Percentiles rank a stretch among this genome's conserved stretches.
Conservation (phyloP, 2,888 invertebrate species). For the Mythimna pallens region DNA sequence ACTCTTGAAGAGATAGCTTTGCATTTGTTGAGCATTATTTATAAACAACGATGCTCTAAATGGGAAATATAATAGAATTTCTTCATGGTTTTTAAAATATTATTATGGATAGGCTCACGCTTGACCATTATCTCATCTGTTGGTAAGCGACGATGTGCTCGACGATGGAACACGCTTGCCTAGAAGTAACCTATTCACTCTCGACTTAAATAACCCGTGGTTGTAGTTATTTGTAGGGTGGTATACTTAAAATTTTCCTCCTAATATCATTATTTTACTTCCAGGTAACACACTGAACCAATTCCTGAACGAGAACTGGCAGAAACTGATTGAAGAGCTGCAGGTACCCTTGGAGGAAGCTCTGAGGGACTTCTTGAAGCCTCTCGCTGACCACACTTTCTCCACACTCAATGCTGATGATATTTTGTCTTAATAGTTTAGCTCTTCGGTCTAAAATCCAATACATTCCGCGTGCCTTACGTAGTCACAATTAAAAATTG, state of each 20-base stretch:
- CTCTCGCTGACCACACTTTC: conserved; percentile 84
- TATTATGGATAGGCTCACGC: no score
- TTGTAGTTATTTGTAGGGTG: no score
- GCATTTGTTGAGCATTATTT: conserved; percentile 24
- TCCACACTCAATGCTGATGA: conserved; percentile 84
- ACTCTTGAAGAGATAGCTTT: conserved; percentile 17
- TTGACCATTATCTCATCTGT: no score
- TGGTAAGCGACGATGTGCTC: no score
- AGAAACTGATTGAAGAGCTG: conserved; percentile 92
- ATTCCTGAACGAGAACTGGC: conserved; percentile 95
- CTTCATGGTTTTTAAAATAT: background rate
- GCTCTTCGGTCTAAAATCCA: background rate
- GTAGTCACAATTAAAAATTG: background rate
- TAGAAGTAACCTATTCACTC: no score
- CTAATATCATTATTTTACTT: background rate
- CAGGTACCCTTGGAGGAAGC: conserved; percentile 93
- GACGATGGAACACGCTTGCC: no score
- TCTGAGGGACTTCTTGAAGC: conserved; percentile 82
- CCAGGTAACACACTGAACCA: conserved; percentile 93
- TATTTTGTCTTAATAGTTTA: conserved; percentile 68
- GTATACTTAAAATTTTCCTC: background rate
- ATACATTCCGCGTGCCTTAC: background rate
- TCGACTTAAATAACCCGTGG: no score
- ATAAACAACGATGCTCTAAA: background rate
- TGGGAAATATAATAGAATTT: background rate